These are phyloP conservation scores for Lanistes nyassanus DNA, from an alignment of 1,140 invertebrate species.

Conservation along the genomic window DNA sequence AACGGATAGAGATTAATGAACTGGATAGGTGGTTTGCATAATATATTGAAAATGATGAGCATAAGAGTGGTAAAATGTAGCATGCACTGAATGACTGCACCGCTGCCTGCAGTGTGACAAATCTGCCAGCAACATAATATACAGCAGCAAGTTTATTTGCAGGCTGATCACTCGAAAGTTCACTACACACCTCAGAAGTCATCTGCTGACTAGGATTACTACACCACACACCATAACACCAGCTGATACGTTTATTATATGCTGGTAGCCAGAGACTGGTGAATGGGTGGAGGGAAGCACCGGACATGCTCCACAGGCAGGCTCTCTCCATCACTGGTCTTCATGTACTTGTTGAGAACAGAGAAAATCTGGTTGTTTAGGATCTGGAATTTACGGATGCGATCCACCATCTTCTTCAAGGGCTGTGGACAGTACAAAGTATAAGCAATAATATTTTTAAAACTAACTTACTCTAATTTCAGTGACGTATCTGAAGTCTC, in stretches of 20 bases:
- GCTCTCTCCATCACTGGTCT: conserved; percentile 78
- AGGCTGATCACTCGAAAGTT: too few species aligned
- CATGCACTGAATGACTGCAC: too few species aligned
- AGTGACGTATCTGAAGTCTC: not conserved
- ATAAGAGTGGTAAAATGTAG: too few species aligned
- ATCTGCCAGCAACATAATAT: too few species aligned
- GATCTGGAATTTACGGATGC: conserved; percentile 97
- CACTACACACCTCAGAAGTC: too few species aligned
- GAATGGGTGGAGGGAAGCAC: conserved; percentile 94
- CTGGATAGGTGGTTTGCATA: too few species aligned
- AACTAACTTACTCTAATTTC: not conserved
- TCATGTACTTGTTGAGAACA: conserved; percentile 94
- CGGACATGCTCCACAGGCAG: conserved; percentile 95
- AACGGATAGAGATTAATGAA: too few species aligned
- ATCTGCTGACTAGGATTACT: too few species aligned
- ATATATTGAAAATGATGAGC: too few species aligned
- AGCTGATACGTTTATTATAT: conserved; percentile 40
- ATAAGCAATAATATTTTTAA: not conserved
- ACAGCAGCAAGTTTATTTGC: too few species aligned
- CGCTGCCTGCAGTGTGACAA: too few species aligned
- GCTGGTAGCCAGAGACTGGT: conserved; percentile 71
- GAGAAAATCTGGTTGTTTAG: conserved; percentile 99
- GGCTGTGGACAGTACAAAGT: conserved; percentile 74
- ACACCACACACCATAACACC: too few species aligned
- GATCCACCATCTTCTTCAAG: conserved; percentile 95